phyloP scores from a whole-genome alignment of 2,113 vertebrate genomes.

The Limanda limanda region DNA sequence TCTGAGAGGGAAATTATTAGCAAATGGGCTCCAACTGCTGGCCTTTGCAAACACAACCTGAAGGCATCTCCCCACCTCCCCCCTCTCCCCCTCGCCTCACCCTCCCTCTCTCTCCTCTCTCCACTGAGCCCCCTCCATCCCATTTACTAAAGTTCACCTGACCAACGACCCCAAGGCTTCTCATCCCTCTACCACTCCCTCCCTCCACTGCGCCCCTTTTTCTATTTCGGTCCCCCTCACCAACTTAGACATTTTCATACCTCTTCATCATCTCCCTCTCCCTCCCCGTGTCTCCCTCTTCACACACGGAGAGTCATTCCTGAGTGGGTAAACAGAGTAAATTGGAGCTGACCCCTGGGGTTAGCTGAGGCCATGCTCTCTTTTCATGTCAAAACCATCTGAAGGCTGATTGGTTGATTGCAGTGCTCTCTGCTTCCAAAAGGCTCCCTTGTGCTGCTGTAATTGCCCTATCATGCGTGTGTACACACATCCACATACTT shows the following conservation, averaged over 20 bases:
- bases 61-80: slow-evolving; percentile 61
- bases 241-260: slow-evolving; percentile 67
- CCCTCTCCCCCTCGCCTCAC: slow-evolving; percentile 55
- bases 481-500: slow-evolving; percentile 59
- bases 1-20: slow-evolving; percentile 81
- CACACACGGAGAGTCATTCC: slow-evolving; percentile 77
- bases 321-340: slow-evolving; percentile 84
- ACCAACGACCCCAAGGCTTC: slow-evolving; percentile 53
- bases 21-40: slow-evolving; percentile 81
- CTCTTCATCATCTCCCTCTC: slow-evolving; percentile 75
- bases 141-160: slow-evolving; percentile 71
- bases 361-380: slow-evolving; percentile 76
- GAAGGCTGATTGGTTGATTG: slow-evolving; percentile 89
- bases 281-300: slow-evolving; percentile 51
- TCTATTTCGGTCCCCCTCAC: slow-evolving; percentile 44
- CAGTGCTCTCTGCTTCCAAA: slow-evolving; percentile 90
- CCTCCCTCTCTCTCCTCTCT: slow-evolving; percentile 52
- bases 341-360: slow-evolving; percentile 81
- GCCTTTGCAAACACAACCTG: slow-evolving; percentile 76
- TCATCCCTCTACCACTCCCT: slow-evolving; percentile 38
- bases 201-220: slow-evolving; percentile 37
- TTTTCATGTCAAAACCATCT: slow-evolving; percentile 90
- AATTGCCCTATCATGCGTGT: slow-evolving; percentile 86
- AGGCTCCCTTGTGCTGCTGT: slow-evolving; percentile 87
- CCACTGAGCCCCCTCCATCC: slow-evolving; percentile 29